phyloP scores from a whole-genome alignment of 2,888 invertebrate genomes.

The Lymantria dispar region DNA sequence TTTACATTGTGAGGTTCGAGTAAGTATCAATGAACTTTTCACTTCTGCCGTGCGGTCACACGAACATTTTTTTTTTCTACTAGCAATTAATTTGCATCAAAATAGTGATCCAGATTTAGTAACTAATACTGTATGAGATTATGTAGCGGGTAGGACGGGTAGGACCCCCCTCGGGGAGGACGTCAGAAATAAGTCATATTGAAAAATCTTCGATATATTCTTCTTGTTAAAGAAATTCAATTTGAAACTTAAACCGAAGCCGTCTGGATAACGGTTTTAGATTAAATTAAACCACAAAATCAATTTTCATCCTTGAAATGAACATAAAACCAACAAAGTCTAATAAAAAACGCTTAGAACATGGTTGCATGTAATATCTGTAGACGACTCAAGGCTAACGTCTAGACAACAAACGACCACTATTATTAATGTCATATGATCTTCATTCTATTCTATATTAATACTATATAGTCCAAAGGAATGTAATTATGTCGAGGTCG shows the following conservation, averaged over 20 bases:
- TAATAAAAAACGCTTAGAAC: background rate
- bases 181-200: too few relatives aligned
- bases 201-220: background rate
- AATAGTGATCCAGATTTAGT: too few relatives aligned
- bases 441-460: slow-evolving; percentile 8
- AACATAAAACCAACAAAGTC: slow-evolving; percentile 5
- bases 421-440: slow-evolving; percentile 20
- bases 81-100: too few relatives aligned
- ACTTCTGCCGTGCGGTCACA: too few relatives aligned
- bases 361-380: slow-evolving; percentile 27
- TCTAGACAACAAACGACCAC: slow-evolving; percentile 35
- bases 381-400: slow-evolving; percentile 26
- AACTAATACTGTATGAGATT: too few relatives aligned
- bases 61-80: too few relatives aligned
- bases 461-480: slow-evolving; percentile 1
- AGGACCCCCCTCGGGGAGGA: too few relatives aligned
- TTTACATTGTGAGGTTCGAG: too few relatives aligned
- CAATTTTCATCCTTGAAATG: slow-evolving; percentile 15
- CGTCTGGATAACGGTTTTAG: background rate
- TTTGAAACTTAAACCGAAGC: slow-evolving; percentile 1
- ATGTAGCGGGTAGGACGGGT: too few relatives aligned
- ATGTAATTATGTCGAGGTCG: too few relatives aligned
- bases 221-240: background rate
- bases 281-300: slow-evolving; percentile 11
- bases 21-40: too few relatives aligned